Base-by-base conservation (phyloP, 2,797 vertebrate genomes). In the Momotus momota region DNA sequence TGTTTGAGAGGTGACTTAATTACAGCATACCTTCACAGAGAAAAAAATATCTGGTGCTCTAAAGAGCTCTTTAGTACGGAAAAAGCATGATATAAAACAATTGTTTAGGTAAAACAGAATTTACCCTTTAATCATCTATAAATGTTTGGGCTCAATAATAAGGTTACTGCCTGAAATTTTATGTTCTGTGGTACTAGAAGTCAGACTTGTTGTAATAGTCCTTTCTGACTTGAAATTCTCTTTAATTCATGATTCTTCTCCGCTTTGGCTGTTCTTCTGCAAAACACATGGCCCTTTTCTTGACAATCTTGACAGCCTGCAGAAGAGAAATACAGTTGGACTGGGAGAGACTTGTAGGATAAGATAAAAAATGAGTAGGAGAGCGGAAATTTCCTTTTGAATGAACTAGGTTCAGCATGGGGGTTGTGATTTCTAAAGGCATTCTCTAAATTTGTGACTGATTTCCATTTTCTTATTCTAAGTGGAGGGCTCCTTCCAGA, bases 1-100 rank as follows among this genome's bases (percentile, higher is more conserved):
- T 92, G 81, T 74, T 95, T 96, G 86, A 95, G 88, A 94, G 92
- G 74, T 94, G 55, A 90, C 88, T 91, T 95, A 96, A 96, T 96
- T 96, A 57, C 74, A 92, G 71, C 74, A 82, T 96, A 92, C 93
- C 78, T 93, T 94, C 86, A 71, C 71, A 87, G 67, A 72, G 58
- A 35, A 66, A 58, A 58, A 91, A 81, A 52, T 96, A 92, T 62
- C 55, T 96, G 25, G 29, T 86, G 77, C 83, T 90, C 85, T 73
- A 38, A 88, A 86, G 88, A 93, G 51, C 48, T 78, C 66, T 95
- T 92, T 92, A 48, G n/a, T 83, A 35, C n/a, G 65, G 80, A 84
- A 95, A 79, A 92, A 94, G 12, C 62, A 67, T 61, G 46, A 75
- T 40, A 75, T 60, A 64, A 77, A 94, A 57, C 48, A 85, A 55